phyloP scores from a whole-genome alignment of 2,113 vertebrate species.

The Oryzias javanicus region DNA sequence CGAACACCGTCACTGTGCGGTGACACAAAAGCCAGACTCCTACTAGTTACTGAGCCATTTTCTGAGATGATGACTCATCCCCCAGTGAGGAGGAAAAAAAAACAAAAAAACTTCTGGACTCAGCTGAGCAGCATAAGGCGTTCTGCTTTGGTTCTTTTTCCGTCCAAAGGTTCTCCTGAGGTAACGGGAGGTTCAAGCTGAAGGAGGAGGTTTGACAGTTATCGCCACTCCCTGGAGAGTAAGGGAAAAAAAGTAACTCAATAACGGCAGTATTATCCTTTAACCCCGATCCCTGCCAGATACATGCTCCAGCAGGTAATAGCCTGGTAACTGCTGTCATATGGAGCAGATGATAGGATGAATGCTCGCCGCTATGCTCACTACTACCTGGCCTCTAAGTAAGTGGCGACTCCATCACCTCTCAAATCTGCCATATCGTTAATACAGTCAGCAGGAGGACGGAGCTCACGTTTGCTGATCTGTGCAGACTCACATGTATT shows the following conservation, averaged over 20 bases:
- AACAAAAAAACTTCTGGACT: too few relatives aligned
- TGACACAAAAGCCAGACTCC: too few relatives aligned
- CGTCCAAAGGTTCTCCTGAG: conserved; percentile 15
- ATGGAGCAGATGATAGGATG: conserved; percentile 62
- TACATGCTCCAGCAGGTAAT: conserved; percentile 44
- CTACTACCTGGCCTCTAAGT: conserved; percentile 50
- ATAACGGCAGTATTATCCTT: conserved; percentile 34
- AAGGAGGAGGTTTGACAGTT: conserved; percentile 18
- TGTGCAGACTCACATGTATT: conserved; percentile 7
- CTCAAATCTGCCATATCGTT: conserved; percentile 55
- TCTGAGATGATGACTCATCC: too few relatives aligned
- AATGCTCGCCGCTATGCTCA: conserved; percentile 51
- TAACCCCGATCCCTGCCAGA: conserved; percentile 56
- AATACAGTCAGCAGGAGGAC: conserved; percentile 30
- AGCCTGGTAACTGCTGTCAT: conserved; percentile 46
- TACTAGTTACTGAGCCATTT: too few relatives aligned
- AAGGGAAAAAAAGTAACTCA: conserved; percentile 1
- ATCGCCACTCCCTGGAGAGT: conserved; percentile 3
- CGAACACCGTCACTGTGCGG: too few relatives aligned
- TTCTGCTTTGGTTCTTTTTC: conserved; percentile 10
- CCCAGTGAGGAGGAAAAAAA: too few relatives aligned
- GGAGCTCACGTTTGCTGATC: conserved; percentile 26
- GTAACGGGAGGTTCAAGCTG: conserved; percentile 1
- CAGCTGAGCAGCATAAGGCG: too few relatives aligned
- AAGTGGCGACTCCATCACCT: conserved; percentile 53